These are phyloP conservation scores for Drosophila asahinai DNA, from an alignment of 1,140 invertebrate species.

Conservation along the genomic window DNA sequence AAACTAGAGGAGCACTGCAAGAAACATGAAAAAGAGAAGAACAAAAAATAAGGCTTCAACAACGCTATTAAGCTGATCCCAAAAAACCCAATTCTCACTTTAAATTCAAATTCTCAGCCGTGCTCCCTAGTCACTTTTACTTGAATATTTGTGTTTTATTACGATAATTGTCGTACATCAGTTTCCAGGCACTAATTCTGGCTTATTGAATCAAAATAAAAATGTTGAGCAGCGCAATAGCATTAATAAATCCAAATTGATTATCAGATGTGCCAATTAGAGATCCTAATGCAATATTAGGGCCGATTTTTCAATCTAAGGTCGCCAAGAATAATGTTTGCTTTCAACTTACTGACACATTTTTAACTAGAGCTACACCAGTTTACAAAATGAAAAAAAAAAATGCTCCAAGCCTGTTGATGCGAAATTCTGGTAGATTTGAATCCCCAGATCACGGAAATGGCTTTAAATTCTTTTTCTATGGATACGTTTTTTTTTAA, in stretches of 20 bases:
- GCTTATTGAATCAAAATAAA: conserved; percentile 1
- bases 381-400: too few relatives aligned
- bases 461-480: too few relatives aligned
- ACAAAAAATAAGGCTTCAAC: not conserved
- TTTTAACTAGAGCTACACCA: too few relatives aligned
- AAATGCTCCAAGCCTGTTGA: too few relatives aligned
- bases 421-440: too few relatives aligned
- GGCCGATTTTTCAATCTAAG: too few relatives aligned
- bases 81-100: not conserved
- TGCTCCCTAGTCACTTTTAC: not conserved
- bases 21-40: conserved; percentile 18
- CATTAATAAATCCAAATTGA: conserved; percentile 6
- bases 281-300: too few relatives aligned
- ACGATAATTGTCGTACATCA: conserved; percentile 33
- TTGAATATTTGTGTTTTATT: conserved; percentile 17
- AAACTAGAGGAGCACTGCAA: conserved; percentile 18
- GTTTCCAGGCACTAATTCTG: conserved; percentile 24
- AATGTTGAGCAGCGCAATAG: conserved; percentile 2
- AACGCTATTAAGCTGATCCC: not conserved
- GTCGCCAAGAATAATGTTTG: too few relatives aligned
- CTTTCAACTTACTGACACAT: too few relatives aligned
- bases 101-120: not conserved
- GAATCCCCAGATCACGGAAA: too few relatives aligned
- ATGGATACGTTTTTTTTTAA: too few relatives aligned
- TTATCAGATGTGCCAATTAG: not conserved